These are phyloP conservation scores for Drosophila insularis DNA, from an alignment of 1,140 invertebrate species.

Conservation along the genomic window DNA sequence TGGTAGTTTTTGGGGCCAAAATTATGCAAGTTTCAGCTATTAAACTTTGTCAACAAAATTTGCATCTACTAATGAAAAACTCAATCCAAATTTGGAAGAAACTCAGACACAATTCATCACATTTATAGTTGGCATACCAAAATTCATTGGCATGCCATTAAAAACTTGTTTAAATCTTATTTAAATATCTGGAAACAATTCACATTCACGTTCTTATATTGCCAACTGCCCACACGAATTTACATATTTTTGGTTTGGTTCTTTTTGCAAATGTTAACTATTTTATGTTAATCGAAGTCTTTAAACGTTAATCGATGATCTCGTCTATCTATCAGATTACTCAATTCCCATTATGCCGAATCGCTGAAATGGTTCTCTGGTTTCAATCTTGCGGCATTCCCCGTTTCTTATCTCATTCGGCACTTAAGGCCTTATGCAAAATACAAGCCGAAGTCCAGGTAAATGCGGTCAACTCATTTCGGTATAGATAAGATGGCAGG, in stretches of 20 bases:
- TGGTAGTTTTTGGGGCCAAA: too few species aligned
- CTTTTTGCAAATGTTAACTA: not conserved
- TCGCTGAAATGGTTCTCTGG: not conserved
- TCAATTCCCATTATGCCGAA: not conserved
- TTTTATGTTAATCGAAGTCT: not conserved
- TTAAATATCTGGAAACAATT: not conserved
- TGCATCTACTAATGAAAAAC: too few species aligned
- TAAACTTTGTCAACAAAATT: too few species aligned
- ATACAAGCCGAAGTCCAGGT: constrained; percentile 22
- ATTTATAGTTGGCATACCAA: too few species aligned
- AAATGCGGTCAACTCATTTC: constrained; percentile 27
- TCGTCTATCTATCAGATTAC: constrained; percentile 5
- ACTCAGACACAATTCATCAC: too few species aligned
- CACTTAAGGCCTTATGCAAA: constrained; percentile 36
- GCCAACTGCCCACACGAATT: not conserved
- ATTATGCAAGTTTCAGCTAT: too few species aligned
- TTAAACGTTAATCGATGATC: not conserved
- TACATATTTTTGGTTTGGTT: not conserved
- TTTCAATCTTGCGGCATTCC: constrained; percentile 4
- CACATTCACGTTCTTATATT: not conserved
- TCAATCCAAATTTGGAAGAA: too few species aligned
- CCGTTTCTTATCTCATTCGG: constrained; percentile 1
- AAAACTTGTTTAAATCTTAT: too few species aligned
- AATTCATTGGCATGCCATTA: too few species aligned
- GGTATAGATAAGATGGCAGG: constrained; percentile 32